These are phyloP conservation scores for Cheilosia vernalis DNA, from an alignment of 2,888 invertebrate species.

Conservation along the genomic window DNA sequence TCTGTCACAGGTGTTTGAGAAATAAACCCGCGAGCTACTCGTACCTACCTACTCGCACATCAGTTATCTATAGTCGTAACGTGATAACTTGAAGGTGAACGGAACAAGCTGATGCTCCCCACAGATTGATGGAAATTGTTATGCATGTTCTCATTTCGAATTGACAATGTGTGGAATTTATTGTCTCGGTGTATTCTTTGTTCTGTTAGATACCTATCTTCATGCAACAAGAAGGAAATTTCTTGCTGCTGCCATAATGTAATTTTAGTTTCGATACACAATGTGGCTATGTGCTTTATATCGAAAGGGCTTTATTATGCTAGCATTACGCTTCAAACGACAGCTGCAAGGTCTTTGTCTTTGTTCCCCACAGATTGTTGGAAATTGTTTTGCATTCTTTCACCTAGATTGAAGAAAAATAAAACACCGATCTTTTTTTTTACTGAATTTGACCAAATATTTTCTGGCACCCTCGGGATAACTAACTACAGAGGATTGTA, in stretches of 20 bases:
- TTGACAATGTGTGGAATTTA: conserved; percentile 44
- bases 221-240: background rate
- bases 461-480: no score
- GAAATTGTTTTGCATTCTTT: no score
- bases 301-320: no score
- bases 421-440: no score
- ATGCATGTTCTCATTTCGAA: conserved; percentile 44
- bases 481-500: no score
- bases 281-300: no score
- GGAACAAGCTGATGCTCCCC: background rate
- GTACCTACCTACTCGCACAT: conserved; percentile 6
- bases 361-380: no score
- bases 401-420: no score
- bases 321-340: no score
- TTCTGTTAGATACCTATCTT: background rate
- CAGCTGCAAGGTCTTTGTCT: no score
- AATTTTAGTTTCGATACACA: background rate
- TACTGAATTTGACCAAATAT: no score
- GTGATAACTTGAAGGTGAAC: conserved; percentile 6
- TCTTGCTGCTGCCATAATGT: background rate
- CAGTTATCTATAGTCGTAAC: conserved; percentile 16
- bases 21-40: conserved; percentile 16
- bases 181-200: conserved; percentile 5
- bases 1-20: conserved; percentile 49
- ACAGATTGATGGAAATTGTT: conserved; percentile 55